Conservation (phyloP, 2,888 invertebrate species). For the Acronicta leporina region DNA sequence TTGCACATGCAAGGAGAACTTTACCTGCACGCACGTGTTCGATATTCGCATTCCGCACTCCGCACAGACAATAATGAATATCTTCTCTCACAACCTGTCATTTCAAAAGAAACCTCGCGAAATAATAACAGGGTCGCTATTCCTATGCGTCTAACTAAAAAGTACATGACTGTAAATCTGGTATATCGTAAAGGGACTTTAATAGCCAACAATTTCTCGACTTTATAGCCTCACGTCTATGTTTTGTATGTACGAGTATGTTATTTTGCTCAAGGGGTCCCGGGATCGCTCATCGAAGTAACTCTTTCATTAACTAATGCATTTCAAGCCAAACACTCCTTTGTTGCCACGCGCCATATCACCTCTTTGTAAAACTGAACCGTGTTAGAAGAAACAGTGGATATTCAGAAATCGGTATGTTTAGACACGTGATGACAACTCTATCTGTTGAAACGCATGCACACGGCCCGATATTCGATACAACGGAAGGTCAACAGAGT, state of each 20-base stretch:
- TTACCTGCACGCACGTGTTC: constrained; percentile 89
- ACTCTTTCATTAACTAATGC: constrained; percentile 40
- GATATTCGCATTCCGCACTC: constrained; percentile 78
- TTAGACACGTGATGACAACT: constrained; percentile 83
- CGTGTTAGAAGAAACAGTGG: constrained; percentile 37
- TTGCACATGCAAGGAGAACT: constrained; percentile 80
- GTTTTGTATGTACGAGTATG: constrained; percentile 60
- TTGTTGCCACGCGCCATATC: constrained; percentile 36
- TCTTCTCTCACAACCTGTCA: constrained; percentile 59
- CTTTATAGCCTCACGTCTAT: constrained; percentile 70
- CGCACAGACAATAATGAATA: constrained; percentile 69
- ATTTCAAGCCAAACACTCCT: constrained; percentile 30
- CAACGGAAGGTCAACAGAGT: constrained; percentile 83
- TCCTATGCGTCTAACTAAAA: constrained; percentile 51
- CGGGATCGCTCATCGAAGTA: constrained; percentile 44
- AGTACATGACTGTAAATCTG: constrained; percentile 65
- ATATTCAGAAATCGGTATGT: constrained; percentile 57
- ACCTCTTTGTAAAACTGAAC: constrained; percentile 39
- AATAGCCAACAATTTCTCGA: constrained; percentile 70
- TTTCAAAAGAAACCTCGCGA: constrained; percentile 66
- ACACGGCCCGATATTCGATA: constrained; percentile 79
- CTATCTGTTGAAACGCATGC: constrained; percentile 68
- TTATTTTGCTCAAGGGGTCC: constrained; percentile 61
- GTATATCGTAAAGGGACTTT: constrained; percentile 71
- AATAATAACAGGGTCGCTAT: constrained; percentile 64